Base-by-base conservation (phyloP, 2,113 vertebrate genomes). In the Sula dactylatra region DNA sequence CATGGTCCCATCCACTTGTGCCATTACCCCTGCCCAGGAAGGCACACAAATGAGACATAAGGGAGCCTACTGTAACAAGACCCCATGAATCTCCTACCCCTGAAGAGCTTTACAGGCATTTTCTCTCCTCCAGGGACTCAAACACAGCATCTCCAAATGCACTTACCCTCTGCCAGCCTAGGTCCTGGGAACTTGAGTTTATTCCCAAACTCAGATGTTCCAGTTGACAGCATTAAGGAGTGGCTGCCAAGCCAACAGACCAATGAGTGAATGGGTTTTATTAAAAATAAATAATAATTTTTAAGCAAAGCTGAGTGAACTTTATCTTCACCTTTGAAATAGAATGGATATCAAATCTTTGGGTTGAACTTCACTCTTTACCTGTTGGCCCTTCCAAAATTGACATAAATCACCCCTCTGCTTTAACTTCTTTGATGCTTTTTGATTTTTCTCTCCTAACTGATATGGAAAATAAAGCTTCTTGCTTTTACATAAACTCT, bases 171-270 rank as follows among this genome's bases (percentile, higher is more conserved):
- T 97, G 93, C 96, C 97, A 97, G 91, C 91, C 91, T 94, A 93
- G 96, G 96, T 97, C 97, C 97, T 98, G 97, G 97, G 97, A 98
- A 98, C 92, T 95, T 89, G 88, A 95, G 67, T 94, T 96, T 94
- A 92, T 97, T 97, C 89, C 79, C 94, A 96, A 97, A 96, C 64
- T 97, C 87, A 97, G 82, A 96, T 95, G 93, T 96, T 96, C 89
- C 80, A 98, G 85, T 76, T 95, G 96, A 98, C 95, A 95, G 94
- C 91, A 85, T 79, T 65, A 89, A 87, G 89, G 69, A 87, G 77
- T 29, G 40, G 52, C 84, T 97, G 97, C 97, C 96, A 97, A 97
- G 64, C 82, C 83, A 96, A 94, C 49, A 93, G 92, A 13, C 77
- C 76, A 90, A 52, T 72, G 44, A 95, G n/a, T 76, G n/a, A 96